Conservation (phyloP, 2,797 vertebrate species). For the Microtus obscurus region DNA sequence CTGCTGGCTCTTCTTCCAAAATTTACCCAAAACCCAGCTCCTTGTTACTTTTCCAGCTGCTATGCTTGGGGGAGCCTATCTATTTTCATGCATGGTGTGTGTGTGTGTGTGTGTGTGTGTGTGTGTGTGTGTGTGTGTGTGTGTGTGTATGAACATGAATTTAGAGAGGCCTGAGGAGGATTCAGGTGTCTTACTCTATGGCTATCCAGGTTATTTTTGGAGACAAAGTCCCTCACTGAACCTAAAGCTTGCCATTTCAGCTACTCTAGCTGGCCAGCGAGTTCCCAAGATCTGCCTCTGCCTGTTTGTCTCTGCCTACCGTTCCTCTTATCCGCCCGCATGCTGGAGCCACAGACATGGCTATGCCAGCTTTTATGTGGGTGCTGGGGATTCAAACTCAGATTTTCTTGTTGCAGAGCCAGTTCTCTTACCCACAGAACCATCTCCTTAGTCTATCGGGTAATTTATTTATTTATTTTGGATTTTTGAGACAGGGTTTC, state of each 20-base stretch:
- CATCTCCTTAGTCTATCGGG: not conserved
- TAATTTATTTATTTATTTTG: no score
- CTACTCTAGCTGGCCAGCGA: not conserved
- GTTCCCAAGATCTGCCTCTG: not conserved
- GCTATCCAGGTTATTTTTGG: not conserved
- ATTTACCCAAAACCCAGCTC: not conserved
- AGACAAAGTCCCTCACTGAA: not conserved
- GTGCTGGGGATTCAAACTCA: slow-evolving; percentile 3
- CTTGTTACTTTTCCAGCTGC: not conserved
- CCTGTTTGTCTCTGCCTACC: not conserved
- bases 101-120: not conserved
- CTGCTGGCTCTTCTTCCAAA: slow-evolving; percentile 34
- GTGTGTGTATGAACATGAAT: not conserved
- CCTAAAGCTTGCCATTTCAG: not conserved
- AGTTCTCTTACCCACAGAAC: not conserved
- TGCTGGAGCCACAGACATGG: not conserved
- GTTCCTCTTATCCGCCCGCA: not conserved
- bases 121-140: not conserved
- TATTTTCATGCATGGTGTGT: not conserved
- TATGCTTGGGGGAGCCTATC: not conserved
- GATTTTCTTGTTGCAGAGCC: not conserved
- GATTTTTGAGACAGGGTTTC: no score
- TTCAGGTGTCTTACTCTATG: not conserved
- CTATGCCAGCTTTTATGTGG: not conserved
- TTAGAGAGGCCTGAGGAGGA: not conserved